A percentile compares a stretch with the other conserved stretches of the same genome.
phyloP scores from a whole-genome alignment of 2,797 vertebrate genomes.

The Leptatherina wallacei region DNA sequence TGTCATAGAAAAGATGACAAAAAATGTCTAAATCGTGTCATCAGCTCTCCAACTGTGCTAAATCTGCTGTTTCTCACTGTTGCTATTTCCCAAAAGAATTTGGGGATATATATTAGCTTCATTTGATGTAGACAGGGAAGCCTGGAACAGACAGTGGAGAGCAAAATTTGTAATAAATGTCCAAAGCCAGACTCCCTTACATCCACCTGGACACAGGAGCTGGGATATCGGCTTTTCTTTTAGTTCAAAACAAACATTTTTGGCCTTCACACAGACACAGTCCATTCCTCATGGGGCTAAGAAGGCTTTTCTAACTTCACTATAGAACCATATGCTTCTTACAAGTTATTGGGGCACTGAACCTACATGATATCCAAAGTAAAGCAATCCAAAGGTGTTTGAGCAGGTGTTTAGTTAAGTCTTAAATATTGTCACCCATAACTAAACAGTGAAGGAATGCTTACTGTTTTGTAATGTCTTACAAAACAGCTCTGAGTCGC shows the following conservation, averaged over 20 bases:
- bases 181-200: conserved; percentile 30
- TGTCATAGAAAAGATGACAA: too few relatives aligned
- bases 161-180: conserved; percentile 42
- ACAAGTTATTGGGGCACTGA: conserved; percentile 5
- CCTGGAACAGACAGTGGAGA: conserved; percentile 10
- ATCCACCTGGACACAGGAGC: conserved; percentile 35
- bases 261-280: conserved; percentile 6
- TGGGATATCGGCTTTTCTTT: conserved; percentile 26
- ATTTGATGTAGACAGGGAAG: conserved; percentile 41
- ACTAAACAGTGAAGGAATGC: background rate
- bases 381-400: conserved; percentile 7
- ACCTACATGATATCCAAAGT: background rate
- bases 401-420: conserved; percentile 12
- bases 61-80: conserved; percentile 35
- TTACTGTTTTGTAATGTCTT: conserved; percentile 18
- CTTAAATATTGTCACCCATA: background rate
- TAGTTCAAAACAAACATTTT: conserved; percentile 5
- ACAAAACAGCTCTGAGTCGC: background rate
- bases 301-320: conserved; percentile 6
- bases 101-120: conserved; percentile 19
- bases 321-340: conserved; percentile 1
- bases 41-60: conserved; percentile 11
- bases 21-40: too few relatives aligned
- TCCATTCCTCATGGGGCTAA: conserved; percentile 11
- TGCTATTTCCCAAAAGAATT: conserved; percentile 50